Evolutionary conservation across 2,113 vertebrate species (phyloP).

Genomic region (Lethenteron camtschaticum): DNA sequence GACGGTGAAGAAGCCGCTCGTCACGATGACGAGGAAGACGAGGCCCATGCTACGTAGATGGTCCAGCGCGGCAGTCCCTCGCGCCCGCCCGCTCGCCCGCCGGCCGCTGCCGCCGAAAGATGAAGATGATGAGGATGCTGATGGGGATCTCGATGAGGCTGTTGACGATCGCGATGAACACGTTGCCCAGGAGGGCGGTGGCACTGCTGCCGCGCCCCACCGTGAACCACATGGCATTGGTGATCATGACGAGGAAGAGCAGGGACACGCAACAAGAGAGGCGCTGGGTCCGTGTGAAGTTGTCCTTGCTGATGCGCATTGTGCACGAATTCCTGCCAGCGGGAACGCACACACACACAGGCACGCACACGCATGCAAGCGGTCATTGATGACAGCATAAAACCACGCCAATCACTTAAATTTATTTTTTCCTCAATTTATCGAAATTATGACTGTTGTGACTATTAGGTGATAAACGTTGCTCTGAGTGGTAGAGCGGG

Average conservation of each 20-base stretch:
- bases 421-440: too few species aligned
- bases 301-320: background rate
- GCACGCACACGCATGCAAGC: too few species aligned
- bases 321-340: too few species aligned
- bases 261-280: background rate
- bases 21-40: background rate
- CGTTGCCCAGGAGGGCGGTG: background rate
- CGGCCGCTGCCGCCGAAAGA: background rate
- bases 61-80: background rate
- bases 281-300: background rate
- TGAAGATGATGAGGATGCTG: background rate
- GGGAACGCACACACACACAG: too few species aligned
- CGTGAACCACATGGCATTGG: conserved; percentile 3
- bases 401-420: too few species aligned
- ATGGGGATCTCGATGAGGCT: background rate
- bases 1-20: too few species aligned
- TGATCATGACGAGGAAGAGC: conserved; percentile 1
- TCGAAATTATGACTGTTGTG: too few species aligned
- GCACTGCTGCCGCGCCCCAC: too few species aligned
- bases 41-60: background rate
- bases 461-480: too few species aligned
- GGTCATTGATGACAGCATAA: too few species aligned
- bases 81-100: background rate
- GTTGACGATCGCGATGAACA: background rate
- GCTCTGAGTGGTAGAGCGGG: too few species aligned